These are phyloP conservation scores for Otus scops DNA, from an alignment of 2,797 vertebrate genomes.

Conservation along the genomic window DNA sequence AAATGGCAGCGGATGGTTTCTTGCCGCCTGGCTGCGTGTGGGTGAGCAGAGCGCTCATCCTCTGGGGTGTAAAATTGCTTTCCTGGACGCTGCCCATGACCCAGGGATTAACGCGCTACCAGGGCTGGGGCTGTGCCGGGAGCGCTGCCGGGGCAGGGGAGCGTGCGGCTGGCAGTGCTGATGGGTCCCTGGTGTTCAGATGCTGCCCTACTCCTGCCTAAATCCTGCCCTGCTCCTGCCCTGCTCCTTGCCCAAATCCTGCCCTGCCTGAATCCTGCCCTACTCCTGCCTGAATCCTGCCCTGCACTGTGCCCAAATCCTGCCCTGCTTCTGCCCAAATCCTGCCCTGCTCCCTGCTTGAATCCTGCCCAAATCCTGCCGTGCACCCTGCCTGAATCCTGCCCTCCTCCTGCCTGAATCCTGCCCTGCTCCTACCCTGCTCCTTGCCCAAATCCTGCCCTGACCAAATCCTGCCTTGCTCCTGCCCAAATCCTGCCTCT, in stretches of 20 bases:
- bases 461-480: neutral
- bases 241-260: no score
- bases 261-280: neutral
- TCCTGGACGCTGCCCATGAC: neutral
- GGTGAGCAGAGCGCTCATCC: neutral
- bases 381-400: neutral
- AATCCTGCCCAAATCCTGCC: neutral
- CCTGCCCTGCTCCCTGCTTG: no score
- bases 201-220: neutral
- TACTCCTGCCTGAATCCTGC: neutral
- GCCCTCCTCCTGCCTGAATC: neutral
- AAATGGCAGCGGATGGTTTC: neutral
- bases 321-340: neutral
- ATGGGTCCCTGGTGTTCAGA: neutral
- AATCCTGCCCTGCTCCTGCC: neutral
- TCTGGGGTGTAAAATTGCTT: slow-evolving; percentile 22
- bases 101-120: neutral
- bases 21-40: neutral
- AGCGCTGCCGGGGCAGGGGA: neutral
- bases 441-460: neutral
- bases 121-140: neutral
- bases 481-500: neutral
- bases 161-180: rapidly evolving
- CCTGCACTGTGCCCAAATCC: neutral
- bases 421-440: neutral